phyloP scores from a whole-genome alignment of 2,888 invertebrate species.

The Microctonus aethiopoides region DNA sequence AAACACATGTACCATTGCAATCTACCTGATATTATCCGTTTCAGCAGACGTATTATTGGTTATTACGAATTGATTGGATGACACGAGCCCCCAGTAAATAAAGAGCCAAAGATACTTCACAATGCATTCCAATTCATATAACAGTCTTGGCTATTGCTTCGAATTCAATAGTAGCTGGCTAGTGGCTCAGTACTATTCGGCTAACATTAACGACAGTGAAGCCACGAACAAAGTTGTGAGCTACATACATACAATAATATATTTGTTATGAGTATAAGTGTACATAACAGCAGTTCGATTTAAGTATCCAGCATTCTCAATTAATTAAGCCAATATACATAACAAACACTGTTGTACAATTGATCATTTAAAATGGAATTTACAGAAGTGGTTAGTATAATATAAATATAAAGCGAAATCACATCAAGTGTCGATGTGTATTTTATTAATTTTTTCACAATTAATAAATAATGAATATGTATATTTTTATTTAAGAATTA shows the following conservation, averaged over 20 bases:
- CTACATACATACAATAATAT: neutral
- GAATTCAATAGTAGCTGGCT: neutral
- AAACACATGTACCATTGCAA: neutral
- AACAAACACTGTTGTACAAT: neutral
- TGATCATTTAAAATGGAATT: slow-evolving; percentile 39
- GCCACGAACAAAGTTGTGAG: neutral
- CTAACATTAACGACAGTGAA: neutral
- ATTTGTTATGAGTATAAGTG: too few relatives aligned
- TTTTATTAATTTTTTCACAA: too few relatives aligned
- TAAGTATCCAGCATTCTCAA: too few relatives aligned
- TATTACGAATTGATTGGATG: neutral
- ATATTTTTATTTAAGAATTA: neutral
- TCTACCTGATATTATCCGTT: neutral
- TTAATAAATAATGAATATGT: too few relatives aligned
- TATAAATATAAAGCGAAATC: neutral
- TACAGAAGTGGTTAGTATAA: slow-evolving; percentile 46
- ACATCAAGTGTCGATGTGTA: too few relatives aligned
- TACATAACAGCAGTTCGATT: too few relatives aligned
- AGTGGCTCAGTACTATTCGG: too few relatives aligned
- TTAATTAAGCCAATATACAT: slow-evolving; percentile 2
- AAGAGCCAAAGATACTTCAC: neutral
- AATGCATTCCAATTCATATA: neutral
- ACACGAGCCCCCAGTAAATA: neutral
- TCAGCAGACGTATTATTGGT: neutral
- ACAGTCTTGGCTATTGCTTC: neutral